Evolutionary conservation across 2,113 vertebrate genomes (phyloP), one percentile per base, ranked within the genome.

Genomic region (Pleuronectes platessa): DNA sequence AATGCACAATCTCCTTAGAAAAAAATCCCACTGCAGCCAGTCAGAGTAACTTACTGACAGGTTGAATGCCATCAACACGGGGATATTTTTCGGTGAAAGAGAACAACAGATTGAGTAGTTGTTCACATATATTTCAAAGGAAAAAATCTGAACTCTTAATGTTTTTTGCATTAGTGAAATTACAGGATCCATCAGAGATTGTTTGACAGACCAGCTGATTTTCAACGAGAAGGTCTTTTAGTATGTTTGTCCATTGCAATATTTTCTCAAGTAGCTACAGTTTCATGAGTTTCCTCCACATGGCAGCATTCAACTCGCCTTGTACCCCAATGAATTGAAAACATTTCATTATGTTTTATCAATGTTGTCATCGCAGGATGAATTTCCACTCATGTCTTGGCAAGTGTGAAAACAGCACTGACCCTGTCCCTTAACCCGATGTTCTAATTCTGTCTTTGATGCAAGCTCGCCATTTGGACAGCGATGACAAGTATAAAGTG

Each of bases 401-500:
- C 73, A 68, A 83, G 79, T 85, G 84, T 86, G 82, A 82, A 84
- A 87, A 83, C 58, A 51, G 51, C 58, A 17, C 26, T 71, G 71
- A 84, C 82, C 89, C 69, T 72, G 67, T 81, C 74, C 78, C 70
- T 77, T 85, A 84, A 80, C 86, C 75, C 61, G 12, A 77, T 84
- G 79, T 81, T 86, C 73, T 92, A 80, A 87, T 79, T 78, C 73
- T 54, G 76, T 85, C 84, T 86, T 89, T 91, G 88, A 92, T 89
- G 87, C 76, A 20, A 74, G 78, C 73, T 85, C 40, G 71, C 88
- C 88, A 86, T 87, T 92, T 88, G 86, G 77, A 86, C 76, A 73
- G 84, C 56, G 90, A 86, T 93, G 90, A 92, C 90, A 86, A 88
- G 84, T 86, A 87, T 88, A 71, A 88, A 88, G 79, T 83, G 82